Evolutionary conservation across 1,140 invertebrate genomes (phyloP), one percentile per base, ranked within the genome.

Genomic region (Melitaea cinxia): DNA sequence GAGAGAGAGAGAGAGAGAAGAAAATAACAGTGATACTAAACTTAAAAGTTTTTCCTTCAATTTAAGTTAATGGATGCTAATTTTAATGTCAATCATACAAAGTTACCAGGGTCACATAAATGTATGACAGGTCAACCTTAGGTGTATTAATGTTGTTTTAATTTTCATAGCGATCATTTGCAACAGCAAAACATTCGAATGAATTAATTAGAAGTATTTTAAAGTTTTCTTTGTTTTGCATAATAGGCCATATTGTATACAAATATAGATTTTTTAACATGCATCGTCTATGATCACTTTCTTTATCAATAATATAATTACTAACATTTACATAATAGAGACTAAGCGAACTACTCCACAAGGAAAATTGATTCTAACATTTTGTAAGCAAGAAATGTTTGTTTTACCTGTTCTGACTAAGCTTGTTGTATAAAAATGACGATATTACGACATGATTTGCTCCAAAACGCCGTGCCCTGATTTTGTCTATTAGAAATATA

Each of bases 321-420:
- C 30, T 33, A 33, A 33, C 26, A 28, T 28, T 28, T 28, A n/a
- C n/a, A n/a, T n/a, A n/a, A n/a, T n/a, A n/a, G n/a, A n/a, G n/a
- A n/a, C n/a, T n/a, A n/a, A n/a, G n/a, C n/a, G n/a, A n/a, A n/a
- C n/a, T n/a, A 6, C 6, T n/a, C 3, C 9, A 23, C 23, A 47
- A 47, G 42, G 42, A 47, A 47, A 47, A 47, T 47, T 2, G 14
- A 23, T 12, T 4, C 4, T 19, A 19, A 23, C 7, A 47, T 47
- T 47, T 23, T 15, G 1, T 47, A 23, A 39, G 35, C 23, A 23
- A 47, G 42, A 47, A 47, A 47, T 47, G 42, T 45, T 47, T 12
- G 42, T 47, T 47, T 47, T 47, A 47, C 42, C 42, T 47, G 42
- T 47, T 47, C 19, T 47, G 42, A 47, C 42, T 47, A 47, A 47